Conservation (phyloP, 2,113 vertebrate species). For the Chunga burmeisteri region DNA sequence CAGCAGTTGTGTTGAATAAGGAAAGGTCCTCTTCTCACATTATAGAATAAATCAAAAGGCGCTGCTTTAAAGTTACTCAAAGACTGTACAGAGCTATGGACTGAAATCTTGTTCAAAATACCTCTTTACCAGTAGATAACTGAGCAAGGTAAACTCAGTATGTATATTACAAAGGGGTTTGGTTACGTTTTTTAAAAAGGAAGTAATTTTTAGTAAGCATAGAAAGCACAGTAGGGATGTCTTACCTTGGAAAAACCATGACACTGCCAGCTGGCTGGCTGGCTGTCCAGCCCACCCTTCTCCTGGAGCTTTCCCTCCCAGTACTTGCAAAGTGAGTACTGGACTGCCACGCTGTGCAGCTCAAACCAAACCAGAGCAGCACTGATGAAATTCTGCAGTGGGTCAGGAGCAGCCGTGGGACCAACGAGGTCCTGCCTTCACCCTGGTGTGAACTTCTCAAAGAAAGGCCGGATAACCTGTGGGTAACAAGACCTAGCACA, state of each 20-base stretch:
- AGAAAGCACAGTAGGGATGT: neutral
- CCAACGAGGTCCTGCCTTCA: neutral
- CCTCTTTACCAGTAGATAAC: slow-evolving; percentile 15
- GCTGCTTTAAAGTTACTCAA: neutral
- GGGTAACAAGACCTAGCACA: neutral
- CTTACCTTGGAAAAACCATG: neutral
- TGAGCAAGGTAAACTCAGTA: neutral
- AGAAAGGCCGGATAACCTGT: neutral
- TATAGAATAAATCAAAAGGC: slow-evolving; percentile 46
- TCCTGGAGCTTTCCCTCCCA: neutral
- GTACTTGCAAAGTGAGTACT: neutral
- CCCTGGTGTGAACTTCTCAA: neutral
- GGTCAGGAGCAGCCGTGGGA: neutral
- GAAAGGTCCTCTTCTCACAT: slow-evolving; percentile 21
- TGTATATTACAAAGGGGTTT: neutral
- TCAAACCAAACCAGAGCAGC: neutral
- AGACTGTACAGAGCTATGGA: neutral
- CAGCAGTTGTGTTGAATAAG: slow-evolving; percentile 63
- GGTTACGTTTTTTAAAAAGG: neutral
- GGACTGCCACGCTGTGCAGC: neutral
- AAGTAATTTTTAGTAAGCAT: neutral
- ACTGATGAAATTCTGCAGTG: neutral
- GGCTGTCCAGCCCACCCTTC: neutral
- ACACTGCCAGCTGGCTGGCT: neutral
- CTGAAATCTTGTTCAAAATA: slow-evolving; percentile 28